Base-by-base conservation (phyloP, 2,113 vertebrate genomes). In the Sula dactylatra region DNA sequence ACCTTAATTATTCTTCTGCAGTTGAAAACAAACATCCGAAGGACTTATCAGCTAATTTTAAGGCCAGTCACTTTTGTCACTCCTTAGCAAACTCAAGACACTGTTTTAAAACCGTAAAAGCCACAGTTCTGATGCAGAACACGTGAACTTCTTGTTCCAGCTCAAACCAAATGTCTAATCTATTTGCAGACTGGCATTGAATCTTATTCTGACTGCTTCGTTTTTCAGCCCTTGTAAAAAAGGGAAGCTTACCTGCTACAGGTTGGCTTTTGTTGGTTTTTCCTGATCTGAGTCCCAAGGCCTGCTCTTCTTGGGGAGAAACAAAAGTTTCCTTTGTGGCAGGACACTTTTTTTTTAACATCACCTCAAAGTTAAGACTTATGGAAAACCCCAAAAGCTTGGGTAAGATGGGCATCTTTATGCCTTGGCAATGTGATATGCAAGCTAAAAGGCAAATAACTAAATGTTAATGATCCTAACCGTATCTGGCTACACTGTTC, bases 91-190 rank as follows among this genome's bases (percentile, higher is more conserved):
- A n/a, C n/a, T n/a, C n/a, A n/a, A n/a, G n/a, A 9, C 6, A 7
- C 3, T 40, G 32, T 40, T 67, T 67, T 29, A 44, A 84, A 42
- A 4, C 16, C 16, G 4, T 9, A 7, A 21, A 42, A 58, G 20
- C 38, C 4, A 0, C 4, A 5, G 18, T 14, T 82, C 13, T 56
- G 49, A 4, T 45, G 44, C 22, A 29, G 62, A 22, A 26, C 16
- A 10, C 6, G 10, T 32, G 7, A 47, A 8, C 3, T 0, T 31
- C 3, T 0, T 31, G 4, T 49, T 83, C 7, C 40, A 64, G 38
- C 44, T 59, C 76, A 59, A 55, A 8, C 34, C 25, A 17, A 13
- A 32, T 6, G 24, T 55, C 80, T 50, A 21, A 59, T 24, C 64
- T 58, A 1, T 55, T 36, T 2, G 5, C 38, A n/a, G 2, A 29